These are phyloP conservation scores for Drymonia ruficornis DNA, from an alignment of 2,888 invertebrate species.

Conservation along the genomic window DNA sequence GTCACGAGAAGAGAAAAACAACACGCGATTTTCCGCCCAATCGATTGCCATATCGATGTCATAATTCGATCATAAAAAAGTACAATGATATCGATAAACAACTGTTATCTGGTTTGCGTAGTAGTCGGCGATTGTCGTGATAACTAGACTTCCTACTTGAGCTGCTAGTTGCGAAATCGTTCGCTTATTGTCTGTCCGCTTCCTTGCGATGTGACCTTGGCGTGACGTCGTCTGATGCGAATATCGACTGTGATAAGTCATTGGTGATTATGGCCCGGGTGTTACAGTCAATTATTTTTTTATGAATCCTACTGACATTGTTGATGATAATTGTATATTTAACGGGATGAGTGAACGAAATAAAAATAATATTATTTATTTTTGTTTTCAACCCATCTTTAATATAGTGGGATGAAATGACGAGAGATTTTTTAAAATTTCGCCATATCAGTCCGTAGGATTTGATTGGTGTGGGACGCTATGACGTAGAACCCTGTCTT, in stretches of 20 bases:
- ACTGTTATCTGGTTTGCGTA: constrained; percentile 23
- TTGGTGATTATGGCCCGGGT: constrained; percentile 2
- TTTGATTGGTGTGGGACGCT: too few relatives aligned
- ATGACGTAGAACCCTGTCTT: too few relatives aligned
- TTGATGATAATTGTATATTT: too few relatives aligned
- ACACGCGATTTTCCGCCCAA: neutral
- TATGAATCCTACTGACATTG: neutral
- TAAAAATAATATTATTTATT: too few relatives aligned
- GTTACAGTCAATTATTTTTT: neutral
- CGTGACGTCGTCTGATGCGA: constrained; percentile 35
- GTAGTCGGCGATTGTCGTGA: constrained; percentile 44
- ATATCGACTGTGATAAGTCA: constrained; percentile 9
- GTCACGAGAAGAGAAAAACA: neutral
- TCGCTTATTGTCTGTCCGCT: constrained; percentile 62
- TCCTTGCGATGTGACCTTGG: constrained; percentile 63
- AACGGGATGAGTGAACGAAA: too few relatives aligned
- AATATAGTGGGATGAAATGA: too few relatives aligned
- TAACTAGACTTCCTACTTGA: constrained; percentile 69
- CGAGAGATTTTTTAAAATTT: too few relatives aligned
- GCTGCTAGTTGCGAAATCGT: constrained; percentile 56
- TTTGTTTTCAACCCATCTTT: too few relatives aligned
- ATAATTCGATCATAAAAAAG: constrained; percentile 14
- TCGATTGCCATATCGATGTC: constrained; percentile 7
- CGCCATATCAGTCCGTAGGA: too few relatives aligned
- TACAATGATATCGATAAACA: constrained; percentile 15